Evolutionary conservation across 2,888 invertebrate species (phyloP), one percentile per base, ranked within the genome.

Genomic region (Terebella lapidaria): DNA sequence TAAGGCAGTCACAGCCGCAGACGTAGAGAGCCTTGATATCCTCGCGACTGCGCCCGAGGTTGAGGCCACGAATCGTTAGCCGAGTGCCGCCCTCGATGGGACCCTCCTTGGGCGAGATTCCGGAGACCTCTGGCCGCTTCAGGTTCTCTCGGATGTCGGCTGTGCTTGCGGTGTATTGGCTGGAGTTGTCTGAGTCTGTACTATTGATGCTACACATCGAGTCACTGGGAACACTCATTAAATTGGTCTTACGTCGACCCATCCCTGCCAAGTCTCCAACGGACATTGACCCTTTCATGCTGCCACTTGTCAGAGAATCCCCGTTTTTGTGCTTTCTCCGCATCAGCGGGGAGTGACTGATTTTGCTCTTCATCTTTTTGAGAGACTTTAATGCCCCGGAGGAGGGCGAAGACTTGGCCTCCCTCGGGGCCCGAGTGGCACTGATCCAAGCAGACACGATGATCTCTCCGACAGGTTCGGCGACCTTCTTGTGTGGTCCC

Each of bases 381-480:
- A 66, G 30, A 1, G 56, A 52, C 42, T 46, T 59, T 30, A 56
- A 59, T 52, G 47, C n/a, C n/a, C 30, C 45, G 18, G 53, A 25
- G 18, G 53, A 25, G 25, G 53, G 27, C 4, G 26, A 25, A 10
- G 53, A 10, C 15, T 53, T 53, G 26, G 29, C 10, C 5, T 5
- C 5, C 15, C 53, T 15, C 28, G 26, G 53, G 26, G 53, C 10
- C 10, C 27, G 52, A 25, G 22, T 26, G 29, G 53, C 51, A 3
- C 76, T 75, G n/a, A 78, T 70, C 66, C 74, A 77, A 46, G 73
- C 74, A 69, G 75, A 73, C 57, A 72, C 77, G 24, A 72, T 66
- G 20, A 78, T 67, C 53, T 75, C 75, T 24, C 77, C 78, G 47
- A 72, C 67, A 4, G 79, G 78, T 42, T 70, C 65, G 5, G 73